These are phyloP conservation scores for Leucophenga varia DNA, from an alignment of 1,140 invertebrate genomes.

Conservation along the genomic window DNA sequence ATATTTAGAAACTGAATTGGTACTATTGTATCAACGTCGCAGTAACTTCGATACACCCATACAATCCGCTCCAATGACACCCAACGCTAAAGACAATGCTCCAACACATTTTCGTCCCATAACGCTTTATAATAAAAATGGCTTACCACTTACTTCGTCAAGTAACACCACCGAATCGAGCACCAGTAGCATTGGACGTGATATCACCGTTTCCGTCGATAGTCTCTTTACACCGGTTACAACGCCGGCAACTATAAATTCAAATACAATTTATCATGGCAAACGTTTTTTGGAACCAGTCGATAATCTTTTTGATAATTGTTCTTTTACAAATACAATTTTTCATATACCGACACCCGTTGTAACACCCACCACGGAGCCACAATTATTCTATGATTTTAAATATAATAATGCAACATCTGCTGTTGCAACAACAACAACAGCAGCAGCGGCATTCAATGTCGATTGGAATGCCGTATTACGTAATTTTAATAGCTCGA, in stretches of 20 bases:
- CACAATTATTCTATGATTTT: no score
- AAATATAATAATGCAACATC: no score
- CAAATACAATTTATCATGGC: slow-evolving; percentile 31
- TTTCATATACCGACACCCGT: slow-evolving; percentile 33
- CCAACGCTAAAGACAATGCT: not conserved
- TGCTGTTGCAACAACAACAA: not conserved
- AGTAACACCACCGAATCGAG: not conserved
- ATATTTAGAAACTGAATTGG: slow-evolving; percentile 35
- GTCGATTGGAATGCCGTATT: slow-evolving; percentile 33
- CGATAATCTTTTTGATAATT: slow-evolving; percentile 28
- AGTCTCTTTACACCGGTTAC: slow-evolving; percentile 27
- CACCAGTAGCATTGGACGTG: slow-evolving; percentile 2
- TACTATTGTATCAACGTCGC: slow-evolving; percentile 20
- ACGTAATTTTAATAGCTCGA: slow-evolving; percentile 3
- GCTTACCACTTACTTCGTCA: not conserved
- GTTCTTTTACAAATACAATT: slow-evolving; percentile 43
- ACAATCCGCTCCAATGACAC: slow-evolving; percentile 9
- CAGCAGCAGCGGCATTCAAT: slow-evolving; percentile 2
- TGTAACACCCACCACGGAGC: slow-evolving; percentile 17
- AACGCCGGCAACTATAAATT: not conserved
- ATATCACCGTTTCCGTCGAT: slow-evolving; percentile 23
- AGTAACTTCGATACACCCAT: slow-evolving; percentile 3
- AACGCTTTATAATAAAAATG: slow-evolving; percentile 6
- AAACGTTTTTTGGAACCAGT: slow-evolving; percentile 40
- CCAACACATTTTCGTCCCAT: slow-evolving; percentile 40